Percentiles rank a stretch among this genome's conserved stretches.
Evolutionary conservation across 2,797 vertebrate genomes (phyloP).

Genomic region (Craterocephalus amniculus): DNA sequence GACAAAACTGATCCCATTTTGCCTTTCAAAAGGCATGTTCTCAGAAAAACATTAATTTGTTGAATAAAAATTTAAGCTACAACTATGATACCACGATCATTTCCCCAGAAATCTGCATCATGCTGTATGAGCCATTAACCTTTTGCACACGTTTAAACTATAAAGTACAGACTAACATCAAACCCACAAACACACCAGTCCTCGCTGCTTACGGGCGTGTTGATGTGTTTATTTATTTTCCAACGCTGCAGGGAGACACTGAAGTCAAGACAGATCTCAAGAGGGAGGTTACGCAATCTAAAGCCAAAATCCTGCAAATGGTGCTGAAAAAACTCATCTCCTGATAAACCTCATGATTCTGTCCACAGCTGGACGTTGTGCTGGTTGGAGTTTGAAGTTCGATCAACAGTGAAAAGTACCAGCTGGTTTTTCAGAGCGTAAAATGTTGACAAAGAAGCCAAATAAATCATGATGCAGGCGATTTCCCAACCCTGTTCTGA

Average conservation of each 20-base stretch:
- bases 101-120: too few relatives aligned
- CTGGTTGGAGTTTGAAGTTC: background rate
- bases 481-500: constrained; percentile 65
- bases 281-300: constrained; percentile 20
- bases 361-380: constrained; percentile 10
- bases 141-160: background rate
- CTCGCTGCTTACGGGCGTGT: constrained; percentile 1
- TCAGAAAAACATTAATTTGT: too few relatives aligned
- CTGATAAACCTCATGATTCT: constrained; percentile 12
- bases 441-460: constrained; percentile 13
- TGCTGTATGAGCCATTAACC: too few relatives aligned
- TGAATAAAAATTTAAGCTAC: too few relatives aligned
- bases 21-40: too few relatives aligned
- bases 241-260: background rate
- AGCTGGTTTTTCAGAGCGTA: constrained; percentile 23
- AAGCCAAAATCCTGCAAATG: constrained; percentile 1
- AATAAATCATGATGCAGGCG: constrained; percentile 28
- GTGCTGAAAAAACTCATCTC: background rate
- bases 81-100: too few relatives aligned
- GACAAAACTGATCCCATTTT: too few relatives aligned
- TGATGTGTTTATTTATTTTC: constrained; percentile 12
- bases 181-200: constrained; percentile 11
- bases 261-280: constrained; percentile 5
- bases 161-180: background rate
- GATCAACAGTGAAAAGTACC: background rate